Conservation (phyloP, 2,888 invertebrate species). For the Plutella xylostella region DNA sequence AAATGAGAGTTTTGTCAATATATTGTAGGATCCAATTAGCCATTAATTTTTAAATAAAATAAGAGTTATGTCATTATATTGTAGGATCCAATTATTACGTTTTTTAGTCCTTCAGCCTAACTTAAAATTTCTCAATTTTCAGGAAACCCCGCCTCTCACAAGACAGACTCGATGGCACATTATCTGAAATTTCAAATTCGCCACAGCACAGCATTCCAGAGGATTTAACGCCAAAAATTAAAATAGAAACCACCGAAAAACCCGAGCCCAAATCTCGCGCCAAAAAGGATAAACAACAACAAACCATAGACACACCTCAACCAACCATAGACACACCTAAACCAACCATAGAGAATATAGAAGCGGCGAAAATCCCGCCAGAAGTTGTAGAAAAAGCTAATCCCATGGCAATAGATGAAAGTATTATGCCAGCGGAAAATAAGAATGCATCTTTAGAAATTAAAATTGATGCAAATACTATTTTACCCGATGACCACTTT, state of each 20-base stretch:
- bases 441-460: slow-evolving; percentile 42
- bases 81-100: too few species aligned
- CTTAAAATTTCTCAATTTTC: slow-evolving; percentile 16
- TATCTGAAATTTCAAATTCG: slow-evolving; percentile 54
- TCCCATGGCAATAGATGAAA: not conserved
- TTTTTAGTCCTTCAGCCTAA: too few species aligned
- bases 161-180: slow-evolving; percentile 55
- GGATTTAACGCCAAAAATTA: slow-evolving; percentile 39
- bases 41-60: too few species aligned
- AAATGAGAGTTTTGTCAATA: too few species aligned
- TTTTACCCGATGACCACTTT: slow-evolving; percentile 54
- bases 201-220: slow-evolving; percentile 53
- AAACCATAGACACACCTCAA: slow-evolving; percentile 34
- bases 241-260: slow-evolving; percentile 38
- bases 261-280: slow-evolving; percentile 42
- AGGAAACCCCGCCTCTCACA: slow-evolving; percentile 57
- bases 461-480: slow-evolving; percentile 52
- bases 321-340: slow-evolving; percentile 25
- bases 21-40: too few species aligned
- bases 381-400: not conserved
- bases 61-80: too few species aligned
- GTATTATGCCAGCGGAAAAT: slow-evolving; percentile 16
- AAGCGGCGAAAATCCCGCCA: not conserved
- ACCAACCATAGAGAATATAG: not conserved
- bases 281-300: slow-evolving; percentile 17